Conservation (phyloP, 30 jellyfish, hydroid and myxozoan species). For the Sanderia malayensis region DNA sequence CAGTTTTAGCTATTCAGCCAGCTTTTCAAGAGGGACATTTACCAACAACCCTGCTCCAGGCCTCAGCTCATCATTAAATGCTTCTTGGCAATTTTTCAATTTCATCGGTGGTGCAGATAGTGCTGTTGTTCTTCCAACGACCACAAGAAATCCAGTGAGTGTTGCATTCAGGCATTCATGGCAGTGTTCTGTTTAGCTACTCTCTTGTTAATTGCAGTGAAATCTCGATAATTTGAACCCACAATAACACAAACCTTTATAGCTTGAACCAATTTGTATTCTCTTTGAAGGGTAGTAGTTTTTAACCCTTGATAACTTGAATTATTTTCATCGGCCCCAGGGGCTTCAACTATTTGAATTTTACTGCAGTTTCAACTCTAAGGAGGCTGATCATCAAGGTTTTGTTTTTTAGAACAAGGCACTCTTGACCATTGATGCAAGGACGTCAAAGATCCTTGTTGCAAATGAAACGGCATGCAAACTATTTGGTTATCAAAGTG, state of each 20-base stretch:
- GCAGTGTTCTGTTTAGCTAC: too few relatives aligned
- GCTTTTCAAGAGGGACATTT: conserved; percentile 44
- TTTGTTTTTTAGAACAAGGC: conserved; percentile 65
- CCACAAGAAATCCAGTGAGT: conserved; percentile 68
- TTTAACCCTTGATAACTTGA: too few relatives aligned
- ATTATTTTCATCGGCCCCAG: too few relatives aligned
- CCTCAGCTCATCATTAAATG: conserved; percentile 56
- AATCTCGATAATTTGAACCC: too few relatives aligned
- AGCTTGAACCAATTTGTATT: too few relatives aligned
- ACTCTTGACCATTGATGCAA: conserved; percentile 62
- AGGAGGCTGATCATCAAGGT: too few relatives aligned
- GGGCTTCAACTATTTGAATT: too few relatives aligned
- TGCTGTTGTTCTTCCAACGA: conserved; percentile 43
- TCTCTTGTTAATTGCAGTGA: too few relatives aligned
- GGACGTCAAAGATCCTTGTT: conserved; percentile 58
- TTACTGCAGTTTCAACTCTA: too few relatives aligned
- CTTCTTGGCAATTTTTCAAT: conserved; percentile 79
- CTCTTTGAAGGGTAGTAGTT: too few relatives aligned
- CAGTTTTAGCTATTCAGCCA: conserved; percentile 72
- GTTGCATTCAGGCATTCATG: not conserved
- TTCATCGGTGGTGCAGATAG: conserved; percentile 75
- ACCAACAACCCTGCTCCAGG: conserved; percentile 62
- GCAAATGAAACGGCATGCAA: conserved; percentile 81
- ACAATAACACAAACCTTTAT: too few relatives aligned
- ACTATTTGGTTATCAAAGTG: conserved; percentile 64